These are phyloP conservation scores for Paraplagusia blochii DNA, from an alignment of 2,113 vertebrate genomes.

Conservation along the genomic window DNA sequence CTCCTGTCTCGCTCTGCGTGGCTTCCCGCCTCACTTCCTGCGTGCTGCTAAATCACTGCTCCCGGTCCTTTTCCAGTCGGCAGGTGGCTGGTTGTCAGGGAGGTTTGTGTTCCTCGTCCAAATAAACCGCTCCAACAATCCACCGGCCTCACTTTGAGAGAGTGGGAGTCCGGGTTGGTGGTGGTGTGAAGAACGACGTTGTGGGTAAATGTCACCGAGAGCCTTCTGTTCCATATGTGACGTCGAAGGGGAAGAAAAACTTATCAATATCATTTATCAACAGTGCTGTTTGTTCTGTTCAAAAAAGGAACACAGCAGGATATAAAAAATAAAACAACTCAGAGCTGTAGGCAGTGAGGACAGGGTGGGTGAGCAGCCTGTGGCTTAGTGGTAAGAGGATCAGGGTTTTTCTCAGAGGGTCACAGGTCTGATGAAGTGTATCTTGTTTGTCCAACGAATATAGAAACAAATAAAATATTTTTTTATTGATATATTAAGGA, in stretches of 20 bases:
- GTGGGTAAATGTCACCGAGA: conserved; percentile 76
- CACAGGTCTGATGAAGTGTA: no score
- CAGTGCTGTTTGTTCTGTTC: no score
- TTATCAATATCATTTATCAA: conserved; percentile 1
- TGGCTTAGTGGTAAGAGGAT: no score
- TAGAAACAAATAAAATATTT: no score
- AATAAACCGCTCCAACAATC: conserved; percentile 59
- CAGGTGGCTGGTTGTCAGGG: conserved; percentile 56
- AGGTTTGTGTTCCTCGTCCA: conserved; percentile 36
- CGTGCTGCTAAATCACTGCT: conserved; percentile 30
- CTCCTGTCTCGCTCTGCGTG: conserved; percentile 25
- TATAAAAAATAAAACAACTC: no score
- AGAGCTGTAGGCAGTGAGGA: no score
- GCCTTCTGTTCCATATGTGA: conserved; percentile 73
- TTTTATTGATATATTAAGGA: no score
- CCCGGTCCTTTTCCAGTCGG: conserved; percentile 41
- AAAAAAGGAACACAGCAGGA: not conserved
- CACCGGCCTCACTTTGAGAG: conserved; percentile 54
- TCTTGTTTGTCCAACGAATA: no score
- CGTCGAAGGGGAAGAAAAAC: conserved; percentile 54
- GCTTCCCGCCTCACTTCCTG: conserved; percentile 39
- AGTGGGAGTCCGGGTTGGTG: conserved; percentile 73
- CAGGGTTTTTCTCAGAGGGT: no score
- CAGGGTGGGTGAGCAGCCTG: no score
- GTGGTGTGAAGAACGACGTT: conserved; percentile 76